These are phyloP conservation scores for Andrena hattorfiana DNA, from an alignment of 2,888 invertebrate species.

Conservation along the genomic window DNA sequence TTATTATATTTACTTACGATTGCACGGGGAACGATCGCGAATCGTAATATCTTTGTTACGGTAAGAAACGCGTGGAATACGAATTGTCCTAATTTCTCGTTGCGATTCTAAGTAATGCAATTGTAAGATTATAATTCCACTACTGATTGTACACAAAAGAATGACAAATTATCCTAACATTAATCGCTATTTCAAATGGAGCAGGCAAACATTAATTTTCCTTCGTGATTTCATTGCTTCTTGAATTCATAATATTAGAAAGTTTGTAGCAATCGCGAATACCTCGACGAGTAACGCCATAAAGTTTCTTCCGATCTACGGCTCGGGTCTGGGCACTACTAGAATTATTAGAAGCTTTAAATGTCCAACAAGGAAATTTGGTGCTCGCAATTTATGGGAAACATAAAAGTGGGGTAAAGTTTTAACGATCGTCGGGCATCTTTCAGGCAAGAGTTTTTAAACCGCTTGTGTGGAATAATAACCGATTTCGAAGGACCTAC, in stretches of 20 bases:
- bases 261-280: constrained; percentile 3
- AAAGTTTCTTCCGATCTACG: background rate
- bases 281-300: background rate
- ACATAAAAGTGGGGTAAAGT: constrained; percentile 34
- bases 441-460: background rate
- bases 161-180: too few relatives aligned
- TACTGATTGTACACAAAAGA: too few relatives aligned
- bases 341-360: constrained; percentile 32
- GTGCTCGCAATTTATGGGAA: constrained; percentile 32
- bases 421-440: constrained; percentile 44
- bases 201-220: too few relatives aligned
- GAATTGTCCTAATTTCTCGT: background rate
- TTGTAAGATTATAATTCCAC: background rate
- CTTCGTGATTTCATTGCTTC: too few relatives aligned
- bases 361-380: constrained; percentile 37
- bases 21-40: background rate
- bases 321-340: background rate
- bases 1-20: background rate
- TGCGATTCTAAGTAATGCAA: background rate
- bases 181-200: too few relatives aligned
- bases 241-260: background rate
- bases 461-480: constrained; percentile 11
- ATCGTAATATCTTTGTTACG: background rate
- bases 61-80: background rate
- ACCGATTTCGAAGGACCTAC: constrained; percentile 7